Base-by-base conservation (phyloP, 2,888 invertebrate species). In the Eudasyphora cyanicolor region DNA sequence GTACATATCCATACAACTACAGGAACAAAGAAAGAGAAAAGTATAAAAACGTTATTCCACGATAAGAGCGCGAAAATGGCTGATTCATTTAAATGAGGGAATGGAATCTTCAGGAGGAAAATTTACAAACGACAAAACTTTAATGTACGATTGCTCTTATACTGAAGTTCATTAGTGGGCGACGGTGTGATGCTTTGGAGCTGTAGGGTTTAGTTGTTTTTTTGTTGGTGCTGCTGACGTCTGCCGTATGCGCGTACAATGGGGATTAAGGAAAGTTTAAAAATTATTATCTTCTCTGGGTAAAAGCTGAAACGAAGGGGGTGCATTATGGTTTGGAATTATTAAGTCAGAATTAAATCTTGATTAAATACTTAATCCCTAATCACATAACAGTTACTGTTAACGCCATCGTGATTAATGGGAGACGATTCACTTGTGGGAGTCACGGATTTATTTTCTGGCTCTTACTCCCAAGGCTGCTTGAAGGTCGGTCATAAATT, bases 321-420 rank as follows among this genome's bases (percentile, higher is more conserved):
- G 7, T 4, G 51, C 14, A 51, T 51, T 24, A 51, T 27, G 27
- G 4, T 0, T 14, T 57, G 27, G n/a, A n/a, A n/a, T 2, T 5
- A 27, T 57, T 57, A n/a, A 42, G 42, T 67, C 42, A 14, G 0
- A 42, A 12, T 12, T 14, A 42, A 42, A 42, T 67, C 67, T 12
- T 21, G 12, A 38, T 67, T 67, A 67, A 24, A 38, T n/a, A 7
- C 21, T 67, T 67, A 38, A 67, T 67, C 21, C 67, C 21, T 7
- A 42, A 64, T 42, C 24, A 38, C 19, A 42, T 14, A 38, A 17
- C 21, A 42, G 24, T 67, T 67, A 67, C n/a, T n/a, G n/a, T 67
- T 67, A 38, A 17, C 42, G n/a, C n/a, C 42, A 67, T 38, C 42
- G 24, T 1, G 24, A 67, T 24, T 42, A 42, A 67, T 45, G 45